These are phyloP conservation scores for Tipula confusa DNA, from an alignment of 2,888 invertebrate species.

Conservation along the genomic window DNA sequence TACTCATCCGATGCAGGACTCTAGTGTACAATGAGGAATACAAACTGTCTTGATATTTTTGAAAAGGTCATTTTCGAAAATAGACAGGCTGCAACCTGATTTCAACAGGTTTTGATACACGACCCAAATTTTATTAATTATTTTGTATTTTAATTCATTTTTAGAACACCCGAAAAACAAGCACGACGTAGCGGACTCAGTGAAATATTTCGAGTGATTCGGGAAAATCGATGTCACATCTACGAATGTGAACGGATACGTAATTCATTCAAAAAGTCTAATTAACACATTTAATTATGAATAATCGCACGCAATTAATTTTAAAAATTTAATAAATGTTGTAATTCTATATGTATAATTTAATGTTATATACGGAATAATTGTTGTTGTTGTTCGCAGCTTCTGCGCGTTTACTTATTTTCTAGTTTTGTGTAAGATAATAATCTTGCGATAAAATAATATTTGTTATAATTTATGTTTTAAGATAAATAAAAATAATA, in stretches of 20 bases:
- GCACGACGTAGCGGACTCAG: conserved; percentile 29
- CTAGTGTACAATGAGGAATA: too few relatives aligned
- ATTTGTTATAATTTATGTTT: conserved; percentile 12
- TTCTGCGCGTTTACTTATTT: background rate
- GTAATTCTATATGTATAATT: background rate
- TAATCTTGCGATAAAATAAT: background rate
- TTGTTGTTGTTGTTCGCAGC: background rate
- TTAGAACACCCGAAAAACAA: conserved; percentile 30
- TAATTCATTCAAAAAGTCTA: background rate
- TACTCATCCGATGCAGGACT: too few relatives aligned
- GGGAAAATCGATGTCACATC: conserved; percentile 30
- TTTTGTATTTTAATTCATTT: background rate
- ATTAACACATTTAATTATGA: background rate
- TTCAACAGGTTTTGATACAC: too few relatives aligned
- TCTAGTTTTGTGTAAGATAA: background rate
- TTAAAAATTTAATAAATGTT: background rate
- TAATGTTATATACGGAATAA: background rate
- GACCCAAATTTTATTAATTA: too few relatives aligned
- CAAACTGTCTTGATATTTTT: too few relatives aligned
- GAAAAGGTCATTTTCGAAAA: too few relatives aligned
- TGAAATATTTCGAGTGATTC: conserved; percentile 30
- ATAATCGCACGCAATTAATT: background rate
- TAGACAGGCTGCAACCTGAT: too few relatives aligned
- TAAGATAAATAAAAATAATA: background rate
- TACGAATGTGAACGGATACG: conserved; percentile 31